phyloP scores from a whole-genome alignment of 1,140 invertebrate genomes.

The Diorhabda sublineata region DNA sequence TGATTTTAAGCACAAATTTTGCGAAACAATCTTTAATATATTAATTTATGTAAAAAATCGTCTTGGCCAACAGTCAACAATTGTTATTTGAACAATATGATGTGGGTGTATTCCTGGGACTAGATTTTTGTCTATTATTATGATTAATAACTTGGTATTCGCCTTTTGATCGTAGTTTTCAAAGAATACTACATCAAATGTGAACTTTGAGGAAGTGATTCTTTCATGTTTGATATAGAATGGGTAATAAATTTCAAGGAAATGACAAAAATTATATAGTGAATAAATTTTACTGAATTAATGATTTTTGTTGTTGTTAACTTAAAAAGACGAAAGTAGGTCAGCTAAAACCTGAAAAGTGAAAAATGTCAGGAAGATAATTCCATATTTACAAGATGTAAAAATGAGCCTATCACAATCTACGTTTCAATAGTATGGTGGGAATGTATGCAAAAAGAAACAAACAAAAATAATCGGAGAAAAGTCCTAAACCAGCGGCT shows the following conservation, averaged over 20 bases:
- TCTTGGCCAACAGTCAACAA: neutral
- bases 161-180: no score
- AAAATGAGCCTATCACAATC: no score
- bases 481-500: no score
- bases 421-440: no score
- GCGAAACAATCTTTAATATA: neutral
- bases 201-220: neutral
- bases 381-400: no score
- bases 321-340: neutral
- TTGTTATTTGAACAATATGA: conserved; percentile 3
- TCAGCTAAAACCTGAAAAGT: conserved; percentile 3
- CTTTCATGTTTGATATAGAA: neutral
- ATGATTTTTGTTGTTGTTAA: no score
- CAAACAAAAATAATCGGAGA: no score
- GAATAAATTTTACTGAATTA: neutral
- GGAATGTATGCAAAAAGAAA: no score
- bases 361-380: no score
- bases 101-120: neutral
- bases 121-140: no score
- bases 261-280: neutral
- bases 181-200: neutral
- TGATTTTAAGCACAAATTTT: neutral
- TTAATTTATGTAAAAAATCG: neutral
- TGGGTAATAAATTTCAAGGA: neutral
- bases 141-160: no score